phyloP scores from a whole-genome alignment of 2,888 invertebrate genomes.

The Ashinkailepas kermadecensis region DNA sequence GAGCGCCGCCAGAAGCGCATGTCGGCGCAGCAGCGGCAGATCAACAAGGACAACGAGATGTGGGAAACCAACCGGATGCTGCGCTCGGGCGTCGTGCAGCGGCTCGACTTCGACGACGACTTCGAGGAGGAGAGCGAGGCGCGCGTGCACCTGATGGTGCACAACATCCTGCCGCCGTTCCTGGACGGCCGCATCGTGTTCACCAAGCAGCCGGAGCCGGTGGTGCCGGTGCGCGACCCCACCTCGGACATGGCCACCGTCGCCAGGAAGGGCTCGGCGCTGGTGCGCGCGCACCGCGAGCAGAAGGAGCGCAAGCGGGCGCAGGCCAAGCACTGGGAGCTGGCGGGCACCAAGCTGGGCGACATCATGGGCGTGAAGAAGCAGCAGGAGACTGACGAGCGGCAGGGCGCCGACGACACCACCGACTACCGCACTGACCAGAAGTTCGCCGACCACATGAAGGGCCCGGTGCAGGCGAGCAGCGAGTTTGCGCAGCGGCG shows the following conservation, averaged over 20 bases:
- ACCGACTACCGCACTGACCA: slow-evolving; percentile 86
- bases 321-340: slow-evolving; percentile 98
- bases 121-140: slow-evolving; percentile 93
- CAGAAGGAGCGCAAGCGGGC: slow-evolving; percentile 94
- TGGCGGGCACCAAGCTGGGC: slow-evolving; percentile 71
- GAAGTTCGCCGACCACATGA: slow-evolving; percentile 93
- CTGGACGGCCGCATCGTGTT: slow-evolving; percentile 97
- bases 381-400: slow-evolving; percentile 58
- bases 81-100: slow-evolving; percentile 66
- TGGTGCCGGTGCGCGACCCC: slow-evolving; percentile 91
- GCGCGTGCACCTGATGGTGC: slow-evolving; percentile 88
- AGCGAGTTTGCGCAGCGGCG: slow-evolving; percentile 81
- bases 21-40: slow-evolving; percentile 92
- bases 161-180: slow-evolving; percentile 98
- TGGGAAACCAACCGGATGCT: slow-evolving; percentile 99
- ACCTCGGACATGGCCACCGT: slow-evolving; percentile 96
- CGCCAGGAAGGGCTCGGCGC: slow-evolving; percentile 76
- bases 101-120: slow-evolving; percentile 79
- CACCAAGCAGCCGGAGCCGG: slow-evolving; percentile 97
- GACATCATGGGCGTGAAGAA: slow-evolving; percentile 90
- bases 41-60: slow-evolving; percentile 94
- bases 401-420: slow-evolving; percentile 59
- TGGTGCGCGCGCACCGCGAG: slow-evolving; percentile 85
- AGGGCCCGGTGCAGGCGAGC: slow-evolving; percentile 55
- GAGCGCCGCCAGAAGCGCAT: slow-evolving; percentile 57